Base-by-base conservation (phyloP, 2,113 vertebrate genomes). In the Zosterops japonicus region DNA sequence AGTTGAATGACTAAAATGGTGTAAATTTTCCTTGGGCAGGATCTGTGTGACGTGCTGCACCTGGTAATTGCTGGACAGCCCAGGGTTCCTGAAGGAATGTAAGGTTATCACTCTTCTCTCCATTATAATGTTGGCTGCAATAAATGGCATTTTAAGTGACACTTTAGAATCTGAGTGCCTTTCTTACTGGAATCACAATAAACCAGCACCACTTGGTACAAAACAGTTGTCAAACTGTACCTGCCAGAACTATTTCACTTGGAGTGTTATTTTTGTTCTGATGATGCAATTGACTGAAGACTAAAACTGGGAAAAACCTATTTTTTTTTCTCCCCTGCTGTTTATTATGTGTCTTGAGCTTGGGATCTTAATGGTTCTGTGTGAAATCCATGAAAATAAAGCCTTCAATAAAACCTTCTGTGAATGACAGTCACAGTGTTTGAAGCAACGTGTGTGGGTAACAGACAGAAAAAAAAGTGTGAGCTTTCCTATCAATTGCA, bases 1-100 rank as follows among this genome's bases (percentile, higher is more conserved):
- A 50, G 21, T 52, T 2, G 0, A 55, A 75, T 70, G 25, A 46
- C 17, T 15, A 35, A 57, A 78, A 44, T 24, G 21, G 28, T 44
- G 33, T 41, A 8, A 64, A 16, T 57, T 70, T 87, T 85, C 46
- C 50, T 6, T 3, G 9, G 36, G 22, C 35, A 70, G 65, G 74
- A n/a, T 65, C 20, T 50, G 20, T 0, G 0, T 22, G 35, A 35
- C 0, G 0, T 53, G 76, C 42, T 81, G 46, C 28, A 61, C 19
- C 14, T 69, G 72, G 24, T 2, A 19, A 27, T 39, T 75, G 47
- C 56, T 52, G 41, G 27, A 14, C 14, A 36, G 36, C 44, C 60
- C 9, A 1, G 41, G 8, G 9, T 8, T 60, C 46, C 67, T 41
- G 39, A 25, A 72, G 53, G 36, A 69, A 83, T 27, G 33, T 52